Base-by-base conservation (phyloP, 1,140 invertebrate species). In the Eufriesea mexicana region DNA sequence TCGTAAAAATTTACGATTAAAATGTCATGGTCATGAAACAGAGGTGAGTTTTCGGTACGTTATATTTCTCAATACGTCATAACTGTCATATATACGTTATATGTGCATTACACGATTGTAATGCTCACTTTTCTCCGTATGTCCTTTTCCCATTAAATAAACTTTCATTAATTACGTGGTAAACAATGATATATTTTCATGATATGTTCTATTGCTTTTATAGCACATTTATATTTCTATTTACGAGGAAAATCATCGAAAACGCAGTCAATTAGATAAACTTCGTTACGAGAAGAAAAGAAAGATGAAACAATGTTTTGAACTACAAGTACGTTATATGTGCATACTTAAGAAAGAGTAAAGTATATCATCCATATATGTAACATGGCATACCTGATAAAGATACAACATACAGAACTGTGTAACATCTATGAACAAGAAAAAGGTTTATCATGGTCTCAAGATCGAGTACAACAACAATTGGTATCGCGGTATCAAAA, bases 231-330 rank as follows among this genome's bases (percentile, higher is more conserved):
- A 95, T 74, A 94, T 94, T 25, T 94, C 93, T 57, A 91, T 96
- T 28, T 94, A 95, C 86, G 95, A 96, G 89, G 95, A 96, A 73
- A 96, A 94, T 88, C 95, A 95, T 82, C 91, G 95, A 47, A 95
- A 95, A 85, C 92, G 95, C 25, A 95, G 96, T 83, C 94, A 95
- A 73, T 90, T 96, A 25, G 95, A 96, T 83, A 93, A 95, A 66
- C 92, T 96, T 23, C 90, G 93, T 66, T 96, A 95, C 57, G 91
- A 93, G 18, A 96, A 96, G 89, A 95, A 95, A 82, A 94, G 93
- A 84, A 96, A 95, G 90, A 95, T 95, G 91, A 93, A 95, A 70
- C 90, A 92, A 74, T 94, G 95, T 85, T 95, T 95, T 42, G 88
- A 94, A 20, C 91, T 95, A 16, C 95, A 95, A 94, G 95, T 96